Conservation (phyloP, 2,797 vertebrate species). For the Pteropus rufus region DNA sequence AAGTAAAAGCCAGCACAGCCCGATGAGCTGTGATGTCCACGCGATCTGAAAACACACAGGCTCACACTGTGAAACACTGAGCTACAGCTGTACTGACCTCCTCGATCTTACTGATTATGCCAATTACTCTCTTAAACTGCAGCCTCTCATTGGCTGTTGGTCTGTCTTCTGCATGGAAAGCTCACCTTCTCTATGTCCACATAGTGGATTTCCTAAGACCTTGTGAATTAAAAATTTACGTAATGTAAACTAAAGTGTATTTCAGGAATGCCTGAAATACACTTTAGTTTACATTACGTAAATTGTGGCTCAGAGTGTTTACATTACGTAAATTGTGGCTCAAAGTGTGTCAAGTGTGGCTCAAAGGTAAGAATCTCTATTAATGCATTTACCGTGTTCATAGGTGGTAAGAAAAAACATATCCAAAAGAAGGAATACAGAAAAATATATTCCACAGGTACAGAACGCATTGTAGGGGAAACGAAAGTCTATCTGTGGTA, state of each 20-base stretch:
- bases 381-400: neutral
- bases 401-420: neutral
- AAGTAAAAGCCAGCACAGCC: neutral
- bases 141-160: neutral
- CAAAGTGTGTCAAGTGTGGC: neutral
- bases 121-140: neutral
- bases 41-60: neutral
- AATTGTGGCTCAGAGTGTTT: too few species aligned
- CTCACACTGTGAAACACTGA: too few species aligned
- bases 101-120: neutral
- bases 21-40: neutral
- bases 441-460: neutral
- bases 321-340: too few species aligned
- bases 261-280: neutral
- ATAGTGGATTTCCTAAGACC: fast-evolving
- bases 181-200: fast-evolving
- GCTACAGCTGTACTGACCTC: neutral
- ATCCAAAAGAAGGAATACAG: neutral
- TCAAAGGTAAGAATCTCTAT: neutral
- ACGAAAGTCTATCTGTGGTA: neutral
- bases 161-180: neutral
- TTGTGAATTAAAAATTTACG: neutral
- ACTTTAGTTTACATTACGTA: too few species aligned
- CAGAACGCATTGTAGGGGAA: neutral
- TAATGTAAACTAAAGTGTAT: neutral